Conservation (phyloP, 2,113 vertebrate species). For the Lamprologus lemairii region DNA sequence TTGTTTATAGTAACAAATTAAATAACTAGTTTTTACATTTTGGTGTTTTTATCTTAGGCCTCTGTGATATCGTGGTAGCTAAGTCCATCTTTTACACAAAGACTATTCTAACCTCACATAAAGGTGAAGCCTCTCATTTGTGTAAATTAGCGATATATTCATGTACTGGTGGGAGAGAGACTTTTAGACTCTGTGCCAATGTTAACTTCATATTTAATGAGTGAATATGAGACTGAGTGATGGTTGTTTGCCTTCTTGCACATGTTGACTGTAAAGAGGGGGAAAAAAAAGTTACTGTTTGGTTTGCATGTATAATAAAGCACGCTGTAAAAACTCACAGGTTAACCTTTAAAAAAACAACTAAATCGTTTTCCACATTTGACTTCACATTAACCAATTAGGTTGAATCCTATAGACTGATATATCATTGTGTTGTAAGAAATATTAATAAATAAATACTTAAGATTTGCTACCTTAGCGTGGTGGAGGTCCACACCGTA, state of each 20-base stretch:
- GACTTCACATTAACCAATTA: background rate
- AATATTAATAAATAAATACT: background rate
- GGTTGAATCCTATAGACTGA: background rate
- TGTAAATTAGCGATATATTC: background rate
- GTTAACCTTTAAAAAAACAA: background rate
- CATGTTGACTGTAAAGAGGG: background rate
- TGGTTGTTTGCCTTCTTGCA: background rate
- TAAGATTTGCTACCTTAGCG: slow-evolving; percentile 79
- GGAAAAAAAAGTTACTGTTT: accelerated
- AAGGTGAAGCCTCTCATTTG: background rate
- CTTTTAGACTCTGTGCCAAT: background rate
- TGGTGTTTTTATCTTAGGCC: background rate
- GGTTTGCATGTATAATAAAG: background rate
- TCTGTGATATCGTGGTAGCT: background rate
- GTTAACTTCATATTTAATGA: background rate
- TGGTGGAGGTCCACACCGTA: slow-evolving; percentile 97
- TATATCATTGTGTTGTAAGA: background rate
- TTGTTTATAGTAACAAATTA: background rate
- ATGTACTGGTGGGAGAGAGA: background rate
- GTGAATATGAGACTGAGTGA: background rate
- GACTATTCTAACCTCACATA: background rate
- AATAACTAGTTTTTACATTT: background rate
- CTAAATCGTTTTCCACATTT: background rate
- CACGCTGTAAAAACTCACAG: background rate
- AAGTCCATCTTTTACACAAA: background rate